These are phyloP conservation scores for Rhinolophus sinicus DNA, from an alignment of 2,113 vertebrate species.

Conservation along the genomic window DNA sequence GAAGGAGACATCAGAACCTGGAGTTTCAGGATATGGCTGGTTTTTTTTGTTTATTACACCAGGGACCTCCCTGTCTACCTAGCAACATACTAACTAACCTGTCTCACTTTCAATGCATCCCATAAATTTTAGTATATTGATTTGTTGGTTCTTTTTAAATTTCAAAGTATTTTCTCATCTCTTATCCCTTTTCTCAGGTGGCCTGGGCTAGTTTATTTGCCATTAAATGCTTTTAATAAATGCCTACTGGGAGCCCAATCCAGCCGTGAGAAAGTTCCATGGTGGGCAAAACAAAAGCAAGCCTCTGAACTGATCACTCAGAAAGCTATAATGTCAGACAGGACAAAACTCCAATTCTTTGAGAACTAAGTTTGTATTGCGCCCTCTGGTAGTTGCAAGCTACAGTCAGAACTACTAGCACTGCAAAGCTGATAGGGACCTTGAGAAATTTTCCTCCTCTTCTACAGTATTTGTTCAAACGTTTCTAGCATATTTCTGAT, in stretches of 20 bases:
- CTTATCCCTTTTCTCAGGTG: background rate
- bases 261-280: background rate
- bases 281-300: background rate
- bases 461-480: background rate
- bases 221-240: background rate
- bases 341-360: background rate
- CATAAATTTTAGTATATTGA: background rate
- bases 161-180: conserved; percentile 4
- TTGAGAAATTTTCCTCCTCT: background rate
- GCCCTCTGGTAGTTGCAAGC: background rate
- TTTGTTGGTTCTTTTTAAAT: background rate
- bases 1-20: too few species aligned
- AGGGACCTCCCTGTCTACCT: too few species aligned
- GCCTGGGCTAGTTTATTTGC: background rate
- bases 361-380: background rate
- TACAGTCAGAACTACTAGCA: background rate
- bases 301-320: background rate
- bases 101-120: background rate
- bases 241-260: background rate
- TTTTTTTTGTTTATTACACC: too few species aligned
- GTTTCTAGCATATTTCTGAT: background rate
- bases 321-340: background rate
- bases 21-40: too few species aligned
- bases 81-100: too few species aligned
- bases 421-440: background rate